Base-by-base conservation (phyloP, 2,888 invertebrate species). In the Sthenelais limicola region DNA sequence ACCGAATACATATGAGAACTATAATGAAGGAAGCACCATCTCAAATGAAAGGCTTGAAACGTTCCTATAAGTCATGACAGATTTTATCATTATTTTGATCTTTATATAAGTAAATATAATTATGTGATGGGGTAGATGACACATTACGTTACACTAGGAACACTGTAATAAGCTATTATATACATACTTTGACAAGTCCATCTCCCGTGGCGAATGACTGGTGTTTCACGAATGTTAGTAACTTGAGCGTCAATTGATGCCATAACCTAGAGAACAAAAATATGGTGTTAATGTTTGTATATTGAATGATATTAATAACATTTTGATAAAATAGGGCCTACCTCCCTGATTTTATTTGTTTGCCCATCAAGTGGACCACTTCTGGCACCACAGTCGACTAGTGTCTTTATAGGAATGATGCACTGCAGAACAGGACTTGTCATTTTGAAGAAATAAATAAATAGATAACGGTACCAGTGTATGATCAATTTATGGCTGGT, bases 211-310 rank as follows among this genome's bases (percentile, higher is more conserved):
- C 93, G 74, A 96, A 89, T 0, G 91, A 88, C 1, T 94, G 93
- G 83, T 93, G 91, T 80, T 93, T 93, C 48, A 97, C 93, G 84
- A 97, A 93, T 68, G 91, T 90, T 73, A 92, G 90, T 71, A 98
- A 87, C 89, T 94, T 94, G 69, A 97, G 89, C 0, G 98, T 97
- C 78, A 98, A 88, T 88, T 98, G 97, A 90, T 98, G 97, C 97
- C 97, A 98, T 89, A 98, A 90, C 89, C 97, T 88, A 77, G 18
- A 78, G 75, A 77, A 73, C 71, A 72, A 49, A 48, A 15, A 9
- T 48, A 47, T 30, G 12, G 21, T 18, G 24, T 24, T 15, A 35
- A 24, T 35, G 26, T 18, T 30, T 9, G 12, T 58, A 43, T 9
- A 43, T 9, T 12, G 43, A 43, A 12, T 9, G 9, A 43, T 43